Evolutionary conservation across 2,113 vertebrate genomes (phyloP), one percentile per base, ranked within the genome.

Genomic region (Centrocercus urophasianus): DNA sequence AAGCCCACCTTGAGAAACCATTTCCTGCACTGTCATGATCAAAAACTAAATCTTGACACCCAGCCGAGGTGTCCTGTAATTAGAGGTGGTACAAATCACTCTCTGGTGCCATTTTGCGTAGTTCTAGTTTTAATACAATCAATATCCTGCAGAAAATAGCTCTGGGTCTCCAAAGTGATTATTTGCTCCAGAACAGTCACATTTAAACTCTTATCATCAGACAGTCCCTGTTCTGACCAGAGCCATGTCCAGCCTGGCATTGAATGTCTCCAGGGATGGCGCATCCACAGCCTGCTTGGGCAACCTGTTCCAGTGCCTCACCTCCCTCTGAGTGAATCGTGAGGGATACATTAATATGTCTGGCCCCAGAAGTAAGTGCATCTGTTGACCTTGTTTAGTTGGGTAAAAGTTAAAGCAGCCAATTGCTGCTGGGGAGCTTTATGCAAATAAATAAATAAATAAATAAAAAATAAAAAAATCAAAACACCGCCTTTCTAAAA

Each of bases 401-500:
- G n/a, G 21, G 61, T 81, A 90, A 48, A n/a, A 48, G 85, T 93
- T 88, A 86, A 93, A 78, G 21, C 48, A 83, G 6, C 7, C 56
- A 19, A 11, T 77, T 84, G 27, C 63, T 86, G 13, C 27, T 72
- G 6, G 6, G 43, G 48, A 79, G 22, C 57, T 80, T 77, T 92
- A 67, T 52, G 36, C 15, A 63, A 77, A 89, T 91, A 14, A 38
- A 38, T 10, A 10, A 38, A 38, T 10, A 38, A 38, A 8, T 10
- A 21, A 47, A 34, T 34, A 34, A 47, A 47, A 21, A 21, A 42
- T 42, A 13, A 47, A 38, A 38, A 54, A 92, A 63, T 57, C 32
- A 67, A 34, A 92, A 34, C 84, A 83, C 22, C 47, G 52, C 67
- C 78, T 93, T 88, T 84, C 65, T 89, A n/a, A 54, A 82, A 86